These are phyloP conservation scores for Proisotoma minuta DNA, from an alignment of 2,888 invertebrate genomes.

Conservation along the genomic window DNA sequence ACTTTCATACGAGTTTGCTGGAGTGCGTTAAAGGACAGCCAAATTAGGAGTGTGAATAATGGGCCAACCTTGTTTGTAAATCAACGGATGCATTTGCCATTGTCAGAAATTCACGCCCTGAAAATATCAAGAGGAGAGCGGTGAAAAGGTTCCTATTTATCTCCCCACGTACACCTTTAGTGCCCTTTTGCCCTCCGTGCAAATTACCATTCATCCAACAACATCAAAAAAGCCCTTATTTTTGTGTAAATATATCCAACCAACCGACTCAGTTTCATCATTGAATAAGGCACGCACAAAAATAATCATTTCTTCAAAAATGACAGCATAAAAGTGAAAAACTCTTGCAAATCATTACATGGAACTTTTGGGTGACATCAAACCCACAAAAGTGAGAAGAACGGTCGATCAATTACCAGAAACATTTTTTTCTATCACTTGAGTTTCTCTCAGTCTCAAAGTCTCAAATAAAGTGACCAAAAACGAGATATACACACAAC, in stretches of 20 bases:
- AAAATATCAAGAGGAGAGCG: neutral
- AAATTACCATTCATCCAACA: constrained; percentile 22
- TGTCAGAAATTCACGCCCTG: neutral
- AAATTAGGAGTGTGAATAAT: neutral
- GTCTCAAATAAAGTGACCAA: no score
- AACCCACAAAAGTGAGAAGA: no score
- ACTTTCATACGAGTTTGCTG: no score
- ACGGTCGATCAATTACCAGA: no score
- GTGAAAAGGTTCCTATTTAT: neutral
- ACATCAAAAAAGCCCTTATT: constrained; percentile 13
- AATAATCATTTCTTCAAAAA: constrained; percentile 34
- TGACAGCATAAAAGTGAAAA: constrained; percentile 18
- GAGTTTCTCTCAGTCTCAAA: no score
- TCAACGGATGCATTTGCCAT: neutral
- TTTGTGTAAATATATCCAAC: constrained; percentile 28
- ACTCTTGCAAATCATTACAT: constrained; percentile 8
- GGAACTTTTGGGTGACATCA: no score
- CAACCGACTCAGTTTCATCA: constrained; percentile 5
- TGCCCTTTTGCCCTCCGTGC: constrained; percentile 21
- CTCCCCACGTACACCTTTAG: neutral
- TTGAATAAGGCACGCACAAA: constrained; percentile 32
- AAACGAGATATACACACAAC: no score
- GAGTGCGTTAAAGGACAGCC: neutral
- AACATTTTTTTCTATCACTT: no score
- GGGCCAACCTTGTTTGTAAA: neutral